phyloP scores from a whole-genome alignment of 2,888 invertebrate species.

The Chouioia cunea region DNA sequence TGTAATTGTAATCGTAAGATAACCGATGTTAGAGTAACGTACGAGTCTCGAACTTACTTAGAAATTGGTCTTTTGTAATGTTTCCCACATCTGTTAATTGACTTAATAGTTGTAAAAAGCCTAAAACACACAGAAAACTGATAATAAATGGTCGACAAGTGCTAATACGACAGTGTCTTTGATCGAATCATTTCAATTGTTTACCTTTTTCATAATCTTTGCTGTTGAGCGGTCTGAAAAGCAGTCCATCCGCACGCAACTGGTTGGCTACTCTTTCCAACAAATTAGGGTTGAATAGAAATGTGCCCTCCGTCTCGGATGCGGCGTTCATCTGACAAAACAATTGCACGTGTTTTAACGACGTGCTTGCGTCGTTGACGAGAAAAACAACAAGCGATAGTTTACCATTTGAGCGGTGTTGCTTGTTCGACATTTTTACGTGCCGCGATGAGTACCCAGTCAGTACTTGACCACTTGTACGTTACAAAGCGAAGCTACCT shows the following conservation, averaged over 20 bases:
- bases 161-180: background rate
- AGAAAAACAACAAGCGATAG: too few relatives aligned
- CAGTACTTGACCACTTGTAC: too few relatives aligned
- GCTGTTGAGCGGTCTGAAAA: conserved; percentile 83
- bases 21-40: conserved; percentile 9
- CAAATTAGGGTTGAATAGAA: conserved; percentile 60
- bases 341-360: too few relatives aligned
- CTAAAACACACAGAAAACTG: conserved; percentile 65
- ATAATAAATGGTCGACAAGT: conserved; percentile 5
- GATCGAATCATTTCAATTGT: conserved; percentile 9
- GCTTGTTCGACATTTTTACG: too few relatives aligned
- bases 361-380: too few relatives aligned
- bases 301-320: conserved; percentile 48
- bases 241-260: conserved; percentile 70
- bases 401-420: too few relatives aligned
- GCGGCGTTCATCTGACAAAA: conserved; percentile 11
- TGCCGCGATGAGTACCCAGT: too few relatives aligned
- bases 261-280: conserved; percentile 58
- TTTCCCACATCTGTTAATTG: conserved; percentile 90
- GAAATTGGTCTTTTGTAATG: conserved; percentile 81
- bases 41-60: conserved; percentile 74
- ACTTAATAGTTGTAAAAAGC: conserved; percentile 82
- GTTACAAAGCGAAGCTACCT: too few relatives aligned
- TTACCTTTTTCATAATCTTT: conserved; percentile 83
- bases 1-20: background rate